phyloP scores from a whole-genome alignment of 2,797 vertebrate genomes.

The Rhynchotus rufescens region DNA sequence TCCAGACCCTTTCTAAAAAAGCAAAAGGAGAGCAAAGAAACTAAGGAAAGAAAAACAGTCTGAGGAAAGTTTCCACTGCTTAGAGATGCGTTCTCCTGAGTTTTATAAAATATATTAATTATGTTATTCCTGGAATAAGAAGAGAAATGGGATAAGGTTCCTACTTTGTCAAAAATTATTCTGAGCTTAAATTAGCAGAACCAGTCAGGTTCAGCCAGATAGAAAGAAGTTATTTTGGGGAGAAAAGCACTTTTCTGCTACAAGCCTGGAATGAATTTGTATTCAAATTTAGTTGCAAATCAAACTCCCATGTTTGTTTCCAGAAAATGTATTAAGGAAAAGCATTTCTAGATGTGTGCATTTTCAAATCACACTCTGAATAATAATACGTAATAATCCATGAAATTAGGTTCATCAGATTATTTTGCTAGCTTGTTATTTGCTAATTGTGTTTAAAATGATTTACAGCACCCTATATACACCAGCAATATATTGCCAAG shows the following conservation, averaged over 20 bases:
- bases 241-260: constrained; percentile 15
- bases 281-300: constrained; percentile 20
- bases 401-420: background rate
- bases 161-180: background rate
- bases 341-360: background rate
- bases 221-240: constrained; percentile 21
- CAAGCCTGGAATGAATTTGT: constrained; percentile 23
- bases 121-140: background rate
- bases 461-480: background rate
- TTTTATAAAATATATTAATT: background rate
- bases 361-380: constrained; percentile 12
- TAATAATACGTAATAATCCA: background rate
- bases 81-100: background rate
- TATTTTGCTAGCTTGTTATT: background rate
- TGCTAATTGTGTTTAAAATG: background rate
- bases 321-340: background rate
- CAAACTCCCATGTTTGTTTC: background rate
- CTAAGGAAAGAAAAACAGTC: background rate
- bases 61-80: background rate
- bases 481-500: background rate
- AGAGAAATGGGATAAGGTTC: background rate
- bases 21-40: constrained; percentile 28
- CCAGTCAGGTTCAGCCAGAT: background rate
- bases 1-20: constrained; percentile 81
- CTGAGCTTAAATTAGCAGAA: constrained; percentile 37